A percentile compares a stretch with the other conserved stretches of the same genome.
These are phyloP conservation scores for Telenomus remus DNA, from an alignment of 1,140 invertebrate genomes.

Conservation along the genomic window DNA sequence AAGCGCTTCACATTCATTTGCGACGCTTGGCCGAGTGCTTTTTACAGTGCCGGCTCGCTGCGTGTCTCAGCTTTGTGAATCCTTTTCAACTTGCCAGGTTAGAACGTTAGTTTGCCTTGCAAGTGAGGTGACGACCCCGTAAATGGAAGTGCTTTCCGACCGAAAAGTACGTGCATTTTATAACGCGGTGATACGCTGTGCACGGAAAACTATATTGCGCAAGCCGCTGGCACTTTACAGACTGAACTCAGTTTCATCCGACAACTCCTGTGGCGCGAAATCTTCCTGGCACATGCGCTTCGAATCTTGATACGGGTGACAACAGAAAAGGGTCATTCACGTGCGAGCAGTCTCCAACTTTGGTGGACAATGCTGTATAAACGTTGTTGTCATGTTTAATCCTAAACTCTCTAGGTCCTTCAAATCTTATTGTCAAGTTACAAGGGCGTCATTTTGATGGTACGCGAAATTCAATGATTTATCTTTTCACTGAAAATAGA, in stretches of 20 bases:
- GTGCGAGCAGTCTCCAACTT: too few relatives aligned
- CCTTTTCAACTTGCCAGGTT: slow-evolving; percentile 3
- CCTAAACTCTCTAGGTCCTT: too few relatives aligned
- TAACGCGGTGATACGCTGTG: neutral
- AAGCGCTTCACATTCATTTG: slow-evolving; percentile 34
- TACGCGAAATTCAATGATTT: too few relatives aligned
- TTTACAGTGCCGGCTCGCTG: neutral
- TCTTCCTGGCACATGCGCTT: slow-evolving; percentile 60
- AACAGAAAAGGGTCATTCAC: neutral
- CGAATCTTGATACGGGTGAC: slow-evolving; percentile 4
- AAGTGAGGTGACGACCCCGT: slow-evolving; percentile 8
- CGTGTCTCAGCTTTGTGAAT: neutral
- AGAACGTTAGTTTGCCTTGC: slow-evolving; percentile 1
- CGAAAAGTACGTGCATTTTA: slow-evolving; percentile 22
- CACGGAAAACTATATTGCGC: slow-evolving; percentile 31
- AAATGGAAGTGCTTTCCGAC: slow-evolving; percentile 3
- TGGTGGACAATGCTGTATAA: too few relatives aligned
- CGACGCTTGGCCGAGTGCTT: slow-evolving; percentile 17
- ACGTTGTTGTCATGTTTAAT: too few relatives aligned
- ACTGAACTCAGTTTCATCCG: slow-evolving; percentile 59
- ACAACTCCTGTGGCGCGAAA: slow-evolving; percentile 55
- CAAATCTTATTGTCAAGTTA: too few relatives aligned
- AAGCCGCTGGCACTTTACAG: slow-evolving; percentile 47
- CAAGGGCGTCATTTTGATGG: too few relatives aligned
- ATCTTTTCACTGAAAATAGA: too few relatives aligned